Conservation (phyloP, 2,113 vertebrate genomes). For the Microtus oregoni region DNA sequence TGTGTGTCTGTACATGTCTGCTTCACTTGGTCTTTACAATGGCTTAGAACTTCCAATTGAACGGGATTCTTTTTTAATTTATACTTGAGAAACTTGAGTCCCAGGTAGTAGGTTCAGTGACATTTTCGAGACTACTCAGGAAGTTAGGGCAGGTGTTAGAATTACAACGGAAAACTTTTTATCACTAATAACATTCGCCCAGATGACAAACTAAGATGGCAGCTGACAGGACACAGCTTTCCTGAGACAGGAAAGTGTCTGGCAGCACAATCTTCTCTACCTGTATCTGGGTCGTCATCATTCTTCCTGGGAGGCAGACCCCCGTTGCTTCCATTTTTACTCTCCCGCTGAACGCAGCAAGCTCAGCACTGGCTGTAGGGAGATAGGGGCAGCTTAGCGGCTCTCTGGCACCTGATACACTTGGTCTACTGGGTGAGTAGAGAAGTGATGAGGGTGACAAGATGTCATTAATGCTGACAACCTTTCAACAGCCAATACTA, state of each 20-base stretch:
- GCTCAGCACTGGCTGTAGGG: background rate
- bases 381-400: background rate
- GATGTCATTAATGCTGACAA: conserved; percentile 58
- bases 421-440: background rate
- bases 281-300: background rate
- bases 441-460: conserved; percentile 47
- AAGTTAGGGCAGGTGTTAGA: background rate
- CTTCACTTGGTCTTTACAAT: background rate
- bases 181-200: background rate
- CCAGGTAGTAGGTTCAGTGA: background rate
- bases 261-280: background rate
- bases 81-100: background rate
- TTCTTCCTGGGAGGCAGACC: conserved; percentile 5
- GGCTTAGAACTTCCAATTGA: background rate
- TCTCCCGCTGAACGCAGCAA: conserved; percentile 22
- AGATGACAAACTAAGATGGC: background rate
- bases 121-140: background rate
- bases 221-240: background rate
- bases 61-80: background rate
- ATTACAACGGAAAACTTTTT: background rate
- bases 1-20: background rate
- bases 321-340: background rate
- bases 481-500: background rate
- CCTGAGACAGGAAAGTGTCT: background rate
- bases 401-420: conserved; percentile 1